A percentile compares a stretch with the other conserved stretches of the same genome.
Conservation (phyloP, 2,113 vertebrate species). For the Eulacestoma nigropectus region DNA sequence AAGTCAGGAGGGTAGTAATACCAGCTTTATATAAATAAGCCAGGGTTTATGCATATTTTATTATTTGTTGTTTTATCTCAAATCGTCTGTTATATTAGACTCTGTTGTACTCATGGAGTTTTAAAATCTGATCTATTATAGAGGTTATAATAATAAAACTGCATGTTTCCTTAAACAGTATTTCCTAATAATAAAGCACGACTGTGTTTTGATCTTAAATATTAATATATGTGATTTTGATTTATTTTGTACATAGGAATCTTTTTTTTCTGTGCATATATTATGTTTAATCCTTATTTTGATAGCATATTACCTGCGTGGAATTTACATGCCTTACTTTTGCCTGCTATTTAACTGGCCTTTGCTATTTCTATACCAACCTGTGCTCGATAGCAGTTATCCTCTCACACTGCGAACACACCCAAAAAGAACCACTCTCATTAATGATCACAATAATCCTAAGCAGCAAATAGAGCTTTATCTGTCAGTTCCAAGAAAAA, state of each 20-base stretch:
- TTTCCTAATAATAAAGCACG: background rate
- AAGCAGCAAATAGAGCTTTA: background rate
- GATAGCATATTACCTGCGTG: rapidly evolving
- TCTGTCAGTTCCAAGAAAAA: constrained; percentile 20
- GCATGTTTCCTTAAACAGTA: background rate
- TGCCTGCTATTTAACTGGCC: background rate
- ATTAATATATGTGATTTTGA: background rate
- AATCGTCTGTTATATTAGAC: background rate
- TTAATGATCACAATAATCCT: constrained; percentile 48
- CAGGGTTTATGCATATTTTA: background rate
- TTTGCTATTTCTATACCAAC: background rate
- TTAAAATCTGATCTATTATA: background rate
- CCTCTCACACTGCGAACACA: background rate
- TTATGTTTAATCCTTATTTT: background rate
- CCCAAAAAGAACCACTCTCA: constrained; percentile 2
- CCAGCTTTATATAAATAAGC: background rate
- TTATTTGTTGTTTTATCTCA: background rate
- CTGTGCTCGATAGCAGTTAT: background rate
- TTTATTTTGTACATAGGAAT: background rate
- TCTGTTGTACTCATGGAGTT: background rate
- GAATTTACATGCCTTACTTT: background rate
- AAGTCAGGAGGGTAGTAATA: background rate
- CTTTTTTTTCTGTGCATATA: background rate
- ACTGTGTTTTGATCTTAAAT: background rate
- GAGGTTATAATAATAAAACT: background rate